phyloP scores from a whole-genome alignment of 2,797 vertebrate genomes.

The Takifugu rubripes region DNA sequence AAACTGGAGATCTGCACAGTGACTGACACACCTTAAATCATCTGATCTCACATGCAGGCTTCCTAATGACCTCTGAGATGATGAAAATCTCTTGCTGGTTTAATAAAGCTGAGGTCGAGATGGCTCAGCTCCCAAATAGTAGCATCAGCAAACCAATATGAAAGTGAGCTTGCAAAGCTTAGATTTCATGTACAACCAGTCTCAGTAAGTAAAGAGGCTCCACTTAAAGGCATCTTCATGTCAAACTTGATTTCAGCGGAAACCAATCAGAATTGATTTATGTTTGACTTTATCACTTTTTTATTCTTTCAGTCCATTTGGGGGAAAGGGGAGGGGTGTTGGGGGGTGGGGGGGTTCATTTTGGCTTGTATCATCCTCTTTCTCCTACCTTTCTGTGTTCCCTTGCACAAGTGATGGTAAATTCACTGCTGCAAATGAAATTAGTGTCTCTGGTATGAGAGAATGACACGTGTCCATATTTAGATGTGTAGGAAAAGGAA shows the following conservation, averaged over 20 bases:
- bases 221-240: constrained; percentile 59
- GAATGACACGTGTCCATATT: constrained; percentile 4
- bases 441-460: constrained; percentile 2
- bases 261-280: constrained; percentile 43
- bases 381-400: constrained; percentile 49
- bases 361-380: constrained; percentile 60
- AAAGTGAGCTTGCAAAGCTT: constrained; percentile 16
- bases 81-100: constrained; percentile 12
- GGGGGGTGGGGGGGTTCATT: background rate
- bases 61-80: background rate
- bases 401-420: constrained; percentile 14
- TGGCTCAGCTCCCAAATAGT: constrained; percentile 18
- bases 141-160: constrained; percentile 1
- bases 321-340: background rate
- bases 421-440: constrained; percentile 3
- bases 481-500: background rate
- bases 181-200: constrained; percentile 40
- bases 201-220: constrained; percentile 63
- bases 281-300: constrained; percentile 19
- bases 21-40: constrained; percentile 36
- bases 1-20: constrained; percentile 18
- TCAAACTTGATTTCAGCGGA: constrained; percentile 38
- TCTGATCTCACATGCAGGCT: constrained; percentile 30
- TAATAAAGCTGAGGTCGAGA: background rate
- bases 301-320: constrained; percentile 41